A percentile compares a stretch with the other conserved stretches of the same genome.
Conservation (phyloP, 1,140 invertebrate genomes). For the Trypoxylus dichotomus region DNA sequence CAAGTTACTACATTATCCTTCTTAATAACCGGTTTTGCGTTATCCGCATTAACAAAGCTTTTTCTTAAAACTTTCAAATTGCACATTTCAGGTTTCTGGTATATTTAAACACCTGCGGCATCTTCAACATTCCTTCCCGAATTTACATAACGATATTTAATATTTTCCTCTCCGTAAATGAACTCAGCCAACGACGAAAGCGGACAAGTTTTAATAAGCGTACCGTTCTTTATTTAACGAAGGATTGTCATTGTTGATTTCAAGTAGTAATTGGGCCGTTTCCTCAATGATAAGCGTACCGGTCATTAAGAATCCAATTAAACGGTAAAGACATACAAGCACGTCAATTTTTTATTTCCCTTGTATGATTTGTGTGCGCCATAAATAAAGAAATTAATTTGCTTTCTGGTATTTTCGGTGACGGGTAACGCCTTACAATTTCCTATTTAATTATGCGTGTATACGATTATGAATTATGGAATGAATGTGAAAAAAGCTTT, state of each 20-base stretch:
- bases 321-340: background rate
- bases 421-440: background rate
- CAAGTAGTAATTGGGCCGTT: conserved; percentile 16
- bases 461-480: background rate
- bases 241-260: conserved; percentile 16
- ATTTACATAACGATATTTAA: conserved; percentile 21
- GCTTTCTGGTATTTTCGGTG: conserved; percentile 4
- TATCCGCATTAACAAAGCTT: conserved; percentile 9
- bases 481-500: background rate
- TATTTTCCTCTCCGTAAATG: conserved; percentile 6
- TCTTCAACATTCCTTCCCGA: conserved; percentile 3
- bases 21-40: background rate
- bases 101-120: conserved; percentile 19
- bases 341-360: background rate
- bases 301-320: conserved; percentile 14
- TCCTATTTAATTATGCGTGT: background rate
- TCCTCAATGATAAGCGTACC: background rate
- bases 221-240: background rate
- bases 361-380: conserved; percentile 3
- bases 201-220: conserved; percentile 10
- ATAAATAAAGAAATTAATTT: conserved; percentile 24
- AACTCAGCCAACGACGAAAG: background rate
- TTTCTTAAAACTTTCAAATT: conserved; percentile 5
- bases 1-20: background rate
- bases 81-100: conserved; percentile 21